Base-by-base conservation (phyloP, 2,888 invertebrate genomes). In the Villa cingulata region DNA sequence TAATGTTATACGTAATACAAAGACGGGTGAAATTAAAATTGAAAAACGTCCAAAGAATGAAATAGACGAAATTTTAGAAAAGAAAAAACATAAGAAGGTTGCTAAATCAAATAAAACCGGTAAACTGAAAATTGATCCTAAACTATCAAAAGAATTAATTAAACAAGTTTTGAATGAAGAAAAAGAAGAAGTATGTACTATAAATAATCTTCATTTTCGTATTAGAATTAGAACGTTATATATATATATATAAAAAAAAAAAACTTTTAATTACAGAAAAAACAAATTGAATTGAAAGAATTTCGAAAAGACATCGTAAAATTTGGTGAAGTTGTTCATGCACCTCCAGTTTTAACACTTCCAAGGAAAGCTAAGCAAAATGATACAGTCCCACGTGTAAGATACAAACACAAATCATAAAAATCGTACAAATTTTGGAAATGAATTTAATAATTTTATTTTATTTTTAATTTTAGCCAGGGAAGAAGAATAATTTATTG, bases 241-340 rank as follows among this genome's bases (percentile, higher is more conserved):
- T n/a, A n/a, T n/a, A n/a, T n/a, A n/a, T n/a, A n/a, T n/a, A n/a
- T n/a, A n/a, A n/a, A n/a, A n/a, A n/a, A n/a, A n/a, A n/a, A n/a
- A n/a, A n/a, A n/a, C n/a, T 51, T 23, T 19, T 6, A 44, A 46
- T 20, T 41, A 23, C 50, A 56, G 55, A 59, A 57, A 43, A 46
- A 59, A 43, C 57, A 64, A 37, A 59, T 64, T 19, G 58, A 62
- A 46, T 54, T 60, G 2, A 68, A 72, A 36, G 76, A 77, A 44
- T 76, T 75, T 59, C 68, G 67, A 50, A 72, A 71, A 57, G 88
- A 88, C 64, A 69, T 73, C 41, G 72, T 88, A 19, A 62, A 74
- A 59, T 88, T 88, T 70, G 87, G 87, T 0, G 87, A 86, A 61
- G 73, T 80, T 43, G 79, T 74, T 3, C 80, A 82, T 65, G 82